Evolutionary conservation across 2,113 vertebrate species (phyloP).

Genomic region (Geothlypis trichas): DNA sequence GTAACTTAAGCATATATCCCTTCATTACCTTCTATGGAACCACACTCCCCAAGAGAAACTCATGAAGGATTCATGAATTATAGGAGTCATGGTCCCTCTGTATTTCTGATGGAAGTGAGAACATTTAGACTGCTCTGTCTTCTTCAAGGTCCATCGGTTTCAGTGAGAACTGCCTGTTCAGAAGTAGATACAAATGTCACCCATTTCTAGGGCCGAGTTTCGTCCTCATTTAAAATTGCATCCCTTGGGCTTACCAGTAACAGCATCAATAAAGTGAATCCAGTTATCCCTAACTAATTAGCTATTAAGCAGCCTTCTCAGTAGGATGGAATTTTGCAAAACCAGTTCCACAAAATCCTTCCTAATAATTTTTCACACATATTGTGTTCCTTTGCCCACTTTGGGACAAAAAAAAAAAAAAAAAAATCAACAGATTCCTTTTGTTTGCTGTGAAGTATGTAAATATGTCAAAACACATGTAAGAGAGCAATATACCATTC

Average conservation of each 20-base stretch:
- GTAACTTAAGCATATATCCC: constrained; percentile 39
- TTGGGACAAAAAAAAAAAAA: background rate
- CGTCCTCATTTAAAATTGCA: background rate
- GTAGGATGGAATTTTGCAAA: background rate
- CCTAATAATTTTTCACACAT: background rate
- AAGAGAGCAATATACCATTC: background rate
- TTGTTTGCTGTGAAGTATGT: background rate
- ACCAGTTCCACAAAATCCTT: background rate
- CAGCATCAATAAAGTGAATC: background rate
- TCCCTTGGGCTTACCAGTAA: background rate
- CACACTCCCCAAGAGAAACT: constrained; percentile 8
- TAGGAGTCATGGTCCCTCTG: background rate
- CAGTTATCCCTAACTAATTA: background rate
- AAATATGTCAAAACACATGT: background rate
- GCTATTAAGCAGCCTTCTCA: background rate
- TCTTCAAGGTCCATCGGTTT: background rate
- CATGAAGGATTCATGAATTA: background rate
- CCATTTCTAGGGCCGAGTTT: background rate
- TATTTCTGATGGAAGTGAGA: background rate
- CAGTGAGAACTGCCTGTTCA: background rate
- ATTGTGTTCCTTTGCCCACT: background rate
- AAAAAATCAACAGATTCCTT: background rate
- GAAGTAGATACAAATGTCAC: background rate
- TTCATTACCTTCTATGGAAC: constrained; percentile 24
- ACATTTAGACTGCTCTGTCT: background rate